These are phyloP conservation scores for Hirundichthys speculiger DNA, from an alignment of 2,113 vertebrate genomes.

Conservation along the genomic window DNA sequence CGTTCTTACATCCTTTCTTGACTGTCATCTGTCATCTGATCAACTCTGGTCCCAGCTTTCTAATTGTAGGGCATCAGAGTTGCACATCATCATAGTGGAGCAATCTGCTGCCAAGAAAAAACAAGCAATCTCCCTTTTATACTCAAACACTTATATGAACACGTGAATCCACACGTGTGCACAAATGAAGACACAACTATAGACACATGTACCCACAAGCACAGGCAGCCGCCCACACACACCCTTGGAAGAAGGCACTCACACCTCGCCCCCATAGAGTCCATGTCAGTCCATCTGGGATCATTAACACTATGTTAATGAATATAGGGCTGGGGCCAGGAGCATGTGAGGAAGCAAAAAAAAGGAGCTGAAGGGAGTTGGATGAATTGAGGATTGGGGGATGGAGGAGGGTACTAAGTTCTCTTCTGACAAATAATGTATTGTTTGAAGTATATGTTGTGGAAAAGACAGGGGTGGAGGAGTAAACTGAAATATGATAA, in stretches of 20 bases:
- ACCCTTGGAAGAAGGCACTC: conserved; percentile 66
- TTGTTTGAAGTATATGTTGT: conserved; percentile 48
- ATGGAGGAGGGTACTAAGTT: conserved; percentile 67
- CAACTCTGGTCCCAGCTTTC: conserved; percentile 17
- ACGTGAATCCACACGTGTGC: conserved; percentile 20
- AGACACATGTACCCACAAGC: conserved; percentile 41
- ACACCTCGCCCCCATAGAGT: conserved; percentile 79
- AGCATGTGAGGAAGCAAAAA: conserved; percentile 57
- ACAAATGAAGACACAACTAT: conserved; percentile 23
- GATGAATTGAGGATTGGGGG: conserved; percentile 50
- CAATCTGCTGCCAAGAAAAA: conserved; percentile 18
- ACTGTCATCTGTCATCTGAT: conserved; percentile 25
- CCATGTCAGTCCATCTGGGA: conserved; percentile 81
- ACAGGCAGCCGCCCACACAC: conserved; percentile 57
- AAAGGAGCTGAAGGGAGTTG: conserved; percentile 19
- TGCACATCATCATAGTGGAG: conserved; percentile 39
- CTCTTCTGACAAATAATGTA: conserved; percentile 62
- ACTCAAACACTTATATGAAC: conserved; percentile 15
- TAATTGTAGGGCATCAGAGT: conserved; percentile 28
- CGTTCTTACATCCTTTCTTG: neutral
- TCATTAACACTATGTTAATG: conserved; percentile 78
- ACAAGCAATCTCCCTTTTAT: conserved; percentile 2
- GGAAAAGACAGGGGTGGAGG: conserved; percentile 5
- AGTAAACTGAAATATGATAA: conserved; percentile 5
- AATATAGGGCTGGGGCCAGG: conserved; percentile 69